phyloP scores from a whole-genome alignment of 2,113 vertebrate genomes.

The mouse (Mus musculus) region GRCm39 chr6:49571501-49572000 shows the following conservation, averaged over 20 bases:
- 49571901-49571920: background rate
- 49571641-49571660: background rate
- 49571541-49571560: background rate
- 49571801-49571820: background rate
- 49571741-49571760: background rate
- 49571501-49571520: background rate
- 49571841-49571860: background rate
- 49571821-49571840: background rate
- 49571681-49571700: background rate
- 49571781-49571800: background rate
- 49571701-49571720: background rate
- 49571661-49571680: background rate
- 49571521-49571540: background rate
- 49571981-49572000: background rate
- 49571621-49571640: background rate
- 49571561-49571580: background rate
- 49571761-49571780: background rate
- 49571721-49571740: background rate
- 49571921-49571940: background rate
- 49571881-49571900: background rate
- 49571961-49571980: background rate
- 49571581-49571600: background rate
- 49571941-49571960: background rate
- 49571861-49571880: background rate
- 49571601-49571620: background rate